phyloP scores from a whole-genome alignment of 2,888 invertebrate species.

The Hemaris fuciformis region DNA sequence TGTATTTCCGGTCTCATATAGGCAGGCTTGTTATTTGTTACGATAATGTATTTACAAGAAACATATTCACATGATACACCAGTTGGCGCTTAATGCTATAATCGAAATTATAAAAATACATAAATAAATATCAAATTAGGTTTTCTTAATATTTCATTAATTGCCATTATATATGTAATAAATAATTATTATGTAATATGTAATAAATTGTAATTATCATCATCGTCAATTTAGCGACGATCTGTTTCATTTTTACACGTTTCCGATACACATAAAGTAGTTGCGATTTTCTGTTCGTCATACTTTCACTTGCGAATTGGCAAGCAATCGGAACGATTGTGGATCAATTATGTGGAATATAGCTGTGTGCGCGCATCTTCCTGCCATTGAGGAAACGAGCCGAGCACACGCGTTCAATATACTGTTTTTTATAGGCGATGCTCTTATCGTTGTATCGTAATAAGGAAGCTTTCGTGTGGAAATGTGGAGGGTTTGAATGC shows the following conservation, averaged over 20 bases:
- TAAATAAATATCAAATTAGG: too few relatives aligned
- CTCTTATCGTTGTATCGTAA: slow-evolving; percentile 2
- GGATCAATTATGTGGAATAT: slow-evolving; percentile 10
- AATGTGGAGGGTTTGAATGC: neutral
- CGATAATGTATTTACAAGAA: neutral
- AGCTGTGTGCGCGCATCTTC: slow-evolving; percentile 29
- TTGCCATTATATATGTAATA: too few relatives aligned
- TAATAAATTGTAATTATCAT: too few relatives aligned
- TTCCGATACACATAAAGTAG: neutral
- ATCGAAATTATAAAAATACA: too few relatives aligned
- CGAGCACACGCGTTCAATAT: neutral
- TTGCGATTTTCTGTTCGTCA: slow-evolving; percentile 24
- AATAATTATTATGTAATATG: too few relatives aligned
- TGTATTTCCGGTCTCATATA: neutral
- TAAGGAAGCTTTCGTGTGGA: slow-evolving; percentile 6
- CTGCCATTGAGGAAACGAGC: slow-evolving; percentile 34
- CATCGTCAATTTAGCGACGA: neutral
- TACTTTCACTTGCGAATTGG: slow-evolving; percentile 61
- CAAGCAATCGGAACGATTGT: slow-evolving; percentile 11
- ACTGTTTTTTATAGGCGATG: neutral
- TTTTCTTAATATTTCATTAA: too few relatives aligned
- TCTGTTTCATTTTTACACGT: neutral
- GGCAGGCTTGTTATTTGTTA: neutral
- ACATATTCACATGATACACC: too few relatives aligned
- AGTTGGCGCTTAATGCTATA: too few relatives aligned